These are phyloP conservation scores for Plagodis dolabraria DNA, from an alignment of 2,888 invertebrate species.

Conservation along the genomic window DNA sequence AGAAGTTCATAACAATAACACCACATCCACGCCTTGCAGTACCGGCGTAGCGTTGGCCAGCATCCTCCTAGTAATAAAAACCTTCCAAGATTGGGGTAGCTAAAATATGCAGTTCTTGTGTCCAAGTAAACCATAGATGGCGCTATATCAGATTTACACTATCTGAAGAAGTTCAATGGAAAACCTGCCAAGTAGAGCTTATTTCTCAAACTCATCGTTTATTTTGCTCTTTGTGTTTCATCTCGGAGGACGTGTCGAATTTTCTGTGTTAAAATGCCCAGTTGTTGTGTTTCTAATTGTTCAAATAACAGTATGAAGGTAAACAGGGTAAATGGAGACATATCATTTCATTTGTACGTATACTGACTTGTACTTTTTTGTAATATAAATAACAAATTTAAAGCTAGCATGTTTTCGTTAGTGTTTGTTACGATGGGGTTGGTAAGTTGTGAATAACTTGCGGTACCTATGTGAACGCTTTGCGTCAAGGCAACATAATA, in stretches of 20 bases:
- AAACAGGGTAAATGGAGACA: constrained; percentile 7
- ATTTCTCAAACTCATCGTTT: constrained; percentile 4
- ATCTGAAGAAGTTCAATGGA: not conserved
- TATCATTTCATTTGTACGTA: constrained; percentile 17
- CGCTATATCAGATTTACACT: not conserved
- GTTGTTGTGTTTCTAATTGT: constrained; percentile 18
- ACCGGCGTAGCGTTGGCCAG: not conserved
- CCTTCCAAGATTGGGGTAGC: no score
- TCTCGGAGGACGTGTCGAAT: not conserved
- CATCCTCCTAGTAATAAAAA: no score
- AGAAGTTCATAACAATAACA: not conserved
- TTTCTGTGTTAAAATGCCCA: constrained; percentile 11
- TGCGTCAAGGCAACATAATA: no score
- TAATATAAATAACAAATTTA: no score
- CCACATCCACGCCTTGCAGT: not conserved
- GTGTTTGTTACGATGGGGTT: no score
- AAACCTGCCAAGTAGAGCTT: constrained; percentile 12
- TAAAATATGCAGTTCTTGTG: no score
- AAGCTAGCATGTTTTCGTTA: no score
- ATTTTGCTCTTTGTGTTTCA: not conserved
- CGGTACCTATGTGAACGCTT: no score
- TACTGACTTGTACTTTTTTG: not conserved
- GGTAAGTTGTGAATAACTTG: no score
- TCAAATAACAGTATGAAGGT: constrained; percentile 14
- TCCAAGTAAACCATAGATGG: not conserved